Percentiles rank a stretch among this genome's conserved stretches.
phyloP scores from a whole-genome alignment of 2,113 vertebrate species.

The Rhabdornis inornatus region DNA sequence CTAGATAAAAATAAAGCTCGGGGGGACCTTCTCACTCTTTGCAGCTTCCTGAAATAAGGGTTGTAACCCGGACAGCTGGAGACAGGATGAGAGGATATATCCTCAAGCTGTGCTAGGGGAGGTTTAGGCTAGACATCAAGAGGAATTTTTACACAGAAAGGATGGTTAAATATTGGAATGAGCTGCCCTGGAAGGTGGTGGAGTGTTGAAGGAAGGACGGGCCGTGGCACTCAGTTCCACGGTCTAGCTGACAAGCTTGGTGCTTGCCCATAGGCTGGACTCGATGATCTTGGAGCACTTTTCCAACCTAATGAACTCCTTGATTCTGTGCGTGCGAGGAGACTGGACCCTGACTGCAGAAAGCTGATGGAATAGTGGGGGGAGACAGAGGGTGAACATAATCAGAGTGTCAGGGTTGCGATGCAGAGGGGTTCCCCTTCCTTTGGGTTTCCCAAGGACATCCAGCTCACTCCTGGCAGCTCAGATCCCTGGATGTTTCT shows the following conservation, averaged over 20 bases:
- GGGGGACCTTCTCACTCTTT: too few relatives aligned
- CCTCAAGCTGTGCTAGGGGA: too few relatives aligned
- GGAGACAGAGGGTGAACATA: rapidly evolving
- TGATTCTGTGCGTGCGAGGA: background rate
- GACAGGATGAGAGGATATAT: background rate
- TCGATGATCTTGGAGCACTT: background rate
- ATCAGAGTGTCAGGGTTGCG: background rate
- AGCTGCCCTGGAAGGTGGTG: too few relatives aligned
- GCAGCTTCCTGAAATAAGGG: too few relatives aligned
- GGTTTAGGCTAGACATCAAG: background rate
- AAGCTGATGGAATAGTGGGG: rapidly evolving
- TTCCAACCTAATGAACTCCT: background rate
- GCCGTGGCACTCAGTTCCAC: background rate
- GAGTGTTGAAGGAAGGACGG: background rate
- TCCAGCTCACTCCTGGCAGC: rapidly evolving
- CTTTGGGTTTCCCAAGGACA: too few relatives aligned
- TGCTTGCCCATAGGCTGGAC: background rate
- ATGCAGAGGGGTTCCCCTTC: background rate
- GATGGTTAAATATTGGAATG: background rate
- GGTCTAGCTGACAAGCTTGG: background rate
- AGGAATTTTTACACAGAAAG: background rate
- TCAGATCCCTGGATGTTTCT: rapidly evolving
- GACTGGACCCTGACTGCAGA: background rate
- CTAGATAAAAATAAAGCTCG: background rate
- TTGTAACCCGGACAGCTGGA: background rate